Conservation (phyloP, 2,113 vertebrate genomes). For the Casuarius casuarius region DNA sequence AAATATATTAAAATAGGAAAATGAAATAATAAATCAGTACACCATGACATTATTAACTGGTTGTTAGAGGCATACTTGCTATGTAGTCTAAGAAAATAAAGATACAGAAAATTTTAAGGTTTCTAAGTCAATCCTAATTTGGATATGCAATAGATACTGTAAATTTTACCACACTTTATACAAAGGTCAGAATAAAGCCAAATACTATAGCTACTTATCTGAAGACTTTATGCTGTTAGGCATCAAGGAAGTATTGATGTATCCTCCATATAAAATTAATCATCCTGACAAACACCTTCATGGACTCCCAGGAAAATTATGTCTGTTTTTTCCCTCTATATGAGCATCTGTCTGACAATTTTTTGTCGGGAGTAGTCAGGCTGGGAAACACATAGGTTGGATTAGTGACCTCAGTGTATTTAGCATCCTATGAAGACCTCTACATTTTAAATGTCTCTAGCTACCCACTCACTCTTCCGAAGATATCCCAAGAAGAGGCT, state of each 20-base stretch:
- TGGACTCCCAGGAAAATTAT: background rate
- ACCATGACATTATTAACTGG: background rate
- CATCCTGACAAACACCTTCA: background rate
- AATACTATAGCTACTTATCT: background rate
- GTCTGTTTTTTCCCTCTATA: background rate
- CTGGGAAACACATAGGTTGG: background rate
- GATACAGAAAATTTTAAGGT: background rate
- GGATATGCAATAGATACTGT: background rate
- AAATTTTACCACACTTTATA: background rate
- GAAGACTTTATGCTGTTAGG: background rate
- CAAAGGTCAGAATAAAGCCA: background rate
- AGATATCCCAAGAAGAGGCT: background rate
- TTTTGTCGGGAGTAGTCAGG: background rate
- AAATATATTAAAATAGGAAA: background rate
- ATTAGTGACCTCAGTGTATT: background rate
- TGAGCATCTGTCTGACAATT: background rate
- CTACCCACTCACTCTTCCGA: background rate
- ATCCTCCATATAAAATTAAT: constrained; percentile 4
- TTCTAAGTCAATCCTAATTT: background rate
- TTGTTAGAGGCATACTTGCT: background rate
- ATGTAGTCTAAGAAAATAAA: background rate
- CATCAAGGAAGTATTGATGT: background rate
- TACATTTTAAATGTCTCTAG: background rate
- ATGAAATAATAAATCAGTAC: background rate
- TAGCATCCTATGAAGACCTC: background rate